Conservation (phyloP, 2,113 vertebrate species). For the Rhabdornis inornatus region DNA sequence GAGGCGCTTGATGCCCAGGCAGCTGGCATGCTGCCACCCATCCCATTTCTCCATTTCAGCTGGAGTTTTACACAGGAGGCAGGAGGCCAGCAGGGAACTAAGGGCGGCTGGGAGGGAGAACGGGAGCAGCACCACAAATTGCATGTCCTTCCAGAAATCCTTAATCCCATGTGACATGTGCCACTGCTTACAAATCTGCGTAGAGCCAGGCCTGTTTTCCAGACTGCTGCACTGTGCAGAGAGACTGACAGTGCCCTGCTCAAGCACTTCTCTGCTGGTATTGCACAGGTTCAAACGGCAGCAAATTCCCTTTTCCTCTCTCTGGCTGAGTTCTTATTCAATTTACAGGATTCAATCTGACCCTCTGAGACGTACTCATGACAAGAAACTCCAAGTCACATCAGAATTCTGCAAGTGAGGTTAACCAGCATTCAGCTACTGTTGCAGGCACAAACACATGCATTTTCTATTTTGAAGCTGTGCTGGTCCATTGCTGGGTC, state of each 20-base stretch:
- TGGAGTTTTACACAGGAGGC: background rate
- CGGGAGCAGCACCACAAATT: background rate
- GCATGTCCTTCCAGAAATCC: background rate
- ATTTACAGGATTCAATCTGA: background rate
- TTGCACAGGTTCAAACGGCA: background rate
- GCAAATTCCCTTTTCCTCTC: background rate
- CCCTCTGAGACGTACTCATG: background rate
- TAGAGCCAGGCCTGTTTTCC: background rate
- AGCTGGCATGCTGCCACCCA: conserved; percentile 1
- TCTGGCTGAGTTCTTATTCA: background rate
- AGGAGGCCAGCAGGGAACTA: background rate
- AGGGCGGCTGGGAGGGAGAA: background rate
- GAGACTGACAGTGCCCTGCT: background rate
- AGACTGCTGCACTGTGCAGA: background rate
- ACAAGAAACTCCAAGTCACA: background rate
- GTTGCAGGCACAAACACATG: background rate
- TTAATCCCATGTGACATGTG: conserved; percentile 31
- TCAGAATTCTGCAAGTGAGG: background rate
- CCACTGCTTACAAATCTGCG: background rate
- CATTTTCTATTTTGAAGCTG: background rate
- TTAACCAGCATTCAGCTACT: background rate
- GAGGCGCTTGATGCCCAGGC: background rate
- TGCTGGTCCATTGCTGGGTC: background rate
- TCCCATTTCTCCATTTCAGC: conserved; percentile 33
- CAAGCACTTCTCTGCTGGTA: background rate